Conservation (phyloP, 2,113 vertebrate genomes). For the Telmatochromis sp. region DNA sequence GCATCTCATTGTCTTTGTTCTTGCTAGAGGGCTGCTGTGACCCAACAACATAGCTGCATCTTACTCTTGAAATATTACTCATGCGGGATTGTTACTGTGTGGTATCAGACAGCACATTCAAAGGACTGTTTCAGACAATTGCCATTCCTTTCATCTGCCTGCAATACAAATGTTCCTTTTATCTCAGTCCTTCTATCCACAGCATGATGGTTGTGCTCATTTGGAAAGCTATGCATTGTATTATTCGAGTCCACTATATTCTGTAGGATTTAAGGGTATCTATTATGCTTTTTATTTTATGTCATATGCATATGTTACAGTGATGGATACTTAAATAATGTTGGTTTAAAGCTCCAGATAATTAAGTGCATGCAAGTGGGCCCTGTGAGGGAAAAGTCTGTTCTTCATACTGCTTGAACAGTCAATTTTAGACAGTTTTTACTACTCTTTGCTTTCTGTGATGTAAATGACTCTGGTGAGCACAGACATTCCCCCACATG, state of each 20-base stretch:
- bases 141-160: neutral
- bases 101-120: neutral
- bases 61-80: neutral
- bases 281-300: neutral
- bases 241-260: fast-evolving
- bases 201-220: neutral
- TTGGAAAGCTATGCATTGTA: neutral
- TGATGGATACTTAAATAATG: neutral
- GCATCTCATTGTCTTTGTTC: neutral
- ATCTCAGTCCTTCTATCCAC: fast-evolving
- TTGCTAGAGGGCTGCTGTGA: neutral
- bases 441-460: neutral
- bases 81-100: neutral
- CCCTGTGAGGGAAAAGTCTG: neutral
- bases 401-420: neutral
- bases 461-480: neutral
- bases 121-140: neutral
- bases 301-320: neutral
- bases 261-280: neutral
- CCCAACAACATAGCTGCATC: neutral
- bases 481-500: neutral
- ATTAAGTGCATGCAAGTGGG: fast-evolving
- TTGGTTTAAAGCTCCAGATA: neutral
- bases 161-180: neutral
- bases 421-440: neutral